phyloP scores from a whole-genome alignment of 2,113 vertebrate genomes.

The Opisthocomus hoazin region DNA sequence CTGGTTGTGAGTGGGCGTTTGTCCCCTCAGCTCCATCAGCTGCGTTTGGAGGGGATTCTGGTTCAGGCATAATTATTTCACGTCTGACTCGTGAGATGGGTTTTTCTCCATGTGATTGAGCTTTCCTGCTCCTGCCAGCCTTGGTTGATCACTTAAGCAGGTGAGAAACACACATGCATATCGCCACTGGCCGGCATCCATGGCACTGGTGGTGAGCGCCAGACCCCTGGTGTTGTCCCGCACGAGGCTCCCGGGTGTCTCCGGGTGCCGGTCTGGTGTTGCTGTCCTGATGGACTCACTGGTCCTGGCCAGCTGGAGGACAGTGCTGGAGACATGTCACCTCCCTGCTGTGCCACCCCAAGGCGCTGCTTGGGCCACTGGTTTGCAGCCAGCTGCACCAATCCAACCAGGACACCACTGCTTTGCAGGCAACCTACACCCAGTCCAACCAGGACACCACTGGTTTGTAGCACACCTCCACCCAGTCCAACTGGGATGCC shows the following conservation, averaged over 20 bases:
- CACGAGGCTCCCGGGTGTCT: fast-evolving
- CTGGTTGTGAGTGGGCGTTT: not conserved
- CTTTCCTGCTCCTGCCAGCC: not conserved
- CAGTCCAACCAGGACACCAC: not conserved
- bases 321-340: not conserved
- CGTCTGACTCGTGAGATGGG: not conserved
- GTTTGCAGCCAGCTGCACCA: not conserved
- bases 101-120: not conserved
- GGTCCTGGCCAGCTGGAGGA: not conserved
- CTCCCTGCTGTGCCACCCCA: not conserved
- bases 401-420: not conserved
- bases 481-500: not conserved
- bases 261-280: not conserved
- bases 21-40: not conserved
- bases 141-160: not conserved
- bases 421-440: not conserved
- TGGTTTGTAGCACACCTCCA: not conserved
- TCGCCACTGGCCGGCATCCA: fast-evolving
- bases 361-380: not conserved
- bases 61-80: not conserved
- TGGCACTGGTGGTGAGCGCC: not conserved
- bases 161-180: not conserved
- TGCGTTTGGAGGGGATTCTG: not conserved
- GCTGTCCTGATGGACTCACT: not conserved
- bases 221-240: fast-evolving